These are phyloP conservation scores for Rhyacichthys aspro DNA, from an alignment of 2,797 vertebrate species.

Conservation along the genomic window DNA sequence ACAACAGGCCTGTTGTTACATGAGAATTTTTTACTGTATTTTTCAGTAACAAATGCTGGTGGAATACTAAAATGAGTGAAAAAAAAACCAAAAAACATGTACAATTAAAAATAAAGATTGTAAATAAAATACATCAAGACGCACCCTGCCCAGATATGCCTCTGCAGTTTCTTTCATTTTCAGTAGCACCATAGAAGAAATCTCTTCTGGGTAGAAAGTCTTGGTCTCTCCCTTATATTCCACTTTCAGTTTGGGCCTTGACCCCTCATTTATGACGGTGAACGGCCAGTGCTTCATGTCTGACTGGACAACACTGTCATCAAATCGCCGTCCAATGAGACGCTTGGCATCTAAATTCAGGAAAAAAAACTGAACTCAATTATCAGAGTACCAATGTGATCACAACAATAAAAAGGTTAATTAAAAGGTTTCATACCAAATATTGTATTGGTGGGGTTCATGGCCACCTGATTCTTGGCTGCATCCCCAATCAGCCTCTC, in stretches of 20 bases:
- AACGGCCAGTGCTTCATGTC: constrained; percentile 86
- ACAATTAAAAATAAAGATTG: too few relatives aligned
- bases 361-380: too few relatives aligned
- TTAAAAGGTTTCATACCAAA: constrained; percentile 81
- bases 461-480: too few relatives aligned
- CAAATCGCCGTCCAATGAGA: constrained; percentile 93
- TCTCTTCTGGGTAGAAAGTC: constrained; percentile 80
- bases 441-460: constrained; percentile 93
- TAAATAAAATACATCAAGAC: too few relatives aligned
- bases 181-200: constrained; percentile 82
- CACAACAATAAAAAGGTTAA: not conserved
- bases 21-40: too few relatives aligned
- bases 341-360: constrained; percentile 89
- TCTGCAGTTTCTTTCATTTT: constrained; percentile 84
- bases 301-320: constrained; percentile 79
- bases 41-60: too few relatives aligned
- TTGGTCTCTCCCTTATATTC: constrained; percentile 82
- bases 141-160: constrained; percentile 82
- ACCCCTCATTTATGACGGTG: too few relatives aligned
- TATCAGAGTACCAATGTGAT: too few relatives aligned
- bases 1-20: too few relatives aligned
- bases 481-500: too few relatives aligned
- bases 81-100: too few relatives aligned
- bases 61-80: too few relatives aligned
- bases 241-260: constrained; percentile 81